Base-by-base conservation (phyloP, 2,113 vertebrate genomes). In the Salvator merianae region DNA sequence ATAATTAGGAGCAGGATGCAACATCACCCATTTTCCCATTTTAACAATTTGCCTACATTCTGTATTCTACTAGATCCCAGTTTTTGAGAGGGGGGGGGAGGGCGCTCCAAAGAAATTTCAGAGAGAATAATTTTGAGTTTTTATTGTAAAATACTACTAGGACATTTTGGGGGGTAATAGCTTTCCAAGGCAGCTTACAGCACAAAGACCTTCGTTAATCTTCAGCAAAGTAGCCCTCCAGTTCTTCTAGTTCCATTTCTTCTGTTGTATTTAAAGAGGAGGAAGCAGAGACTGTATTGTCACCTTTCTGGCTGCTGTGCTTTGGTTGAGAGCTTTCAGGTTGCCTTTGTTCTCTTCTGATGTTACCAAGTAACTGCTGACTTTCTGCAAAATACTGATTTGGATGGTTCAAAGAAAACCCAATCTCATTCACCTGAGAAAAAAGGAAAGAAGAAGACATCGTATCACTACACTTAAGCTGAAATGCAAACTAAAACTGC, bases 381-480 rank as follows among this genome's bases (percentile, higher is more conserved):
- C 99, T 99, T 94, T 99, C 98, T 6, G 94, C 75, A 88, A 99
- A 99, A 95, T 99, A 99, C 94, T 99, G 98, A 95, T 99, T 99
- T 5, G 99, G 99, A 90, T 99, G 99, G 94, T 91, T 99, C 90
- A 99, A 94, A 30, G 98, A 99, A 96, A 99, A 99, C 3, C 94
- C 96, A 59, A 95, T 86, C 32, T 99, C 98, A 50, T 98, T 97
- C 20, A 98, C 84, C 99, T 99, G 94, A 69, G 86, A 1, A 30
- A 43, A 85, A 90, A 91, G 59, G 81, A 72, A 10, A 89, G 0
- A 6, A 28, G 18, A n/a, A 91, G 10, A 2, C 55, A 59, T 59
- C 14, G 20, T 3, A 59, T 59, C 55, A 59, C 55, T 20, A 59
- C 18, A 20, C 55, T 59, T 59, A 59, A 59, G 55, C 55, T 59